Conservation (phyloP, 1,140 invertebrate genomes). For the Manduca sexta region DNA sequence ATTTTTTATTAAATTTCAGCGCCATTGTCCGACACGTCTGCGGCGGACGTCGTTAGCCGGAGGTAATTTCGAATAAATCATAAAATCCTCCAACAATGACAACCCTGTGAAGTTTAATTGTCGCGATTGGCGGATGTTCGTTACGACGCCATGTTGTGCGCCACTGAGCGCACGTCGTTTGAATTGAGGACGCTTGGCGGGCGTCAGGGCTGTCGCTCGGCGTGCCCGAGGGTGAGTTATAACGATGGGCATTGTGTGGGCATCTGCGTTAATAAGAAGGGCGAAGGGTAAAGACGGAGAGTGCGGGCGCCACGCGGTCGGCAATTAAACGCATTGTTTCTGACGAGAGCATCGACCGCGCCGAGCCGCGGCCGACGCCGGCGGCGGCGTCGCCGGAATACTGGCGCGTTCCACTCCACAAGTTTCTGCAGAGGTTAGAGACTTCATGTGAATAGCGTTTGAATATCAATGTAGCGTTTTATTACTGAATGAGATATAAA, state of each 20-base stretch:
- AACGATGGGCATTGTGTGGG: conserved; percentile 41
- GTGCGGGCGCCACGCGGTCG: conserved; percentile 11
- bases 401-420: too few species aligned
- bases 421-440: too few species aligned
- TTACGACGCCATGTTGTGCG: conserved; percentile 16
- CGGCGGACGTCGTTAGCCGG: conserved; percentile 28
- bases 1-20: conserved; percentile 19
- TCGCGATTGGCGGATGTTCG: conserved; percentile 35
- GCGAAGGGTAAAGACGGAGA: conserved; percentile 1
- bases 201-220: conserved; percentile 21
- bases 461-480: too few species aligned
- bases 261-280: conserved; percentile 26
- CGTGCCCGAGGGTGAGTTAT: conserved; percentile 25
- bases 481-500: too few species aligned
- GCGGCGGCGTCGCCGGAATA: too few species aligned
- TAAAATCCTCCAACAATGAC: conserved; percentile 23
- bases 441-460: too few species aligned
- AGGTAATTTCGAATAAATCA: conserved; percentile 20
- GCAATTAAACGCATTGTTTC: conserved; percentile 24
- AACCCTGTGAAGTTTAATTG: conserved; percentile 30
- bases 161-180: conserved; percentile 31
- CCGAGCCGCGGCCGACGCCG: too few species aligned
- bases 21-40: conserved; percentile 21
- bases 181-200: conserved; percentile 24
- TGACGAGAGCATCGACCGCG: neutral